Evolutionary conservation across 2,797 vertebrate species (phyloP), one percentile per base, ranked within the genome.

Genomic region (Tragopan temminckii): DNA sequence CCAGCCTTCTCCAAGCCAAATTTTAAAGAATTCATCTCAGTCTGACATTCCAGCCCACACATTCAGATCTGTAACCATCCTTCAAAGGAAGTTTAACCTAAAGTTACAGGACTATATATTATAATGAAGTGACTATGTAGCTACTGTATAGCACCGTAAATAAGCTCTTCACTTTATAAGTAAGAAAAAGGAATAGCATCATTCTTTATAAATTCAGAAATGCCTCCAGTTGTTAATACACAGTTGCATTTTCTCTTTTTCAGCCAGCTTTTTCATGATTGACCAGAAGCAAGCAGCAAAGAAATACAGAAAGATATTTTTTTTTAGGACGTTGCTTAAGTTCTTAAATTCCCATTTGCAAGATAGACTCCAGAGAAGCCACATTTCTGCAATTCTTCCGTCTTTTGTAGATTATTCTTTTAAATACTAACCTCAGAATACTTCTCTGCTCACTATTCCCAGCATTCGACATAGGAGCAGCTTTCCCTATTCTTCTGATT

Each of bases 21-120:
- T 85, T 71, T 83, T 69, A 75, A 91, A 85, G 25, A 82, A 67
- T 79, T 90, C 45, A 78, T 71, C 72, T 93, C 48, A 71, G 42
- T 24, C 71, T 85, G 75, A 67, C 55, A 81, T 80, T 90, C 40
- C 48, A 45, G 57, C 29, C 23, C 36, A 82, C 75, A 68, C 23
- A 42, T 74, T 92, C 62, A 89, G 68, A 75, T 45, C 43, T 42
- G 21, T 74, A 92, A 66, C 40, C 4, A 29, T 81, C 40, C 21
- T 80, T 72, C 52, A 72, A 38, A 90, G 20, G 36, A 58, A 68
- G 10, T 74, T 75, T 68, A 59, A 17, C 57, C 84, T 87, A 80
- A 81, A 84, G 71, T 27, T 83, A 58, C 35, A 66, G 50, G 40
- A 70, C 13, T 80, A 12, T 74, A 33, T 86, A 78, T 62, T 81